Evolutionary conservation across 2,888 invertebrate genomes (phyloP).

Genomic region (Ophioninae sp.): DNA sequence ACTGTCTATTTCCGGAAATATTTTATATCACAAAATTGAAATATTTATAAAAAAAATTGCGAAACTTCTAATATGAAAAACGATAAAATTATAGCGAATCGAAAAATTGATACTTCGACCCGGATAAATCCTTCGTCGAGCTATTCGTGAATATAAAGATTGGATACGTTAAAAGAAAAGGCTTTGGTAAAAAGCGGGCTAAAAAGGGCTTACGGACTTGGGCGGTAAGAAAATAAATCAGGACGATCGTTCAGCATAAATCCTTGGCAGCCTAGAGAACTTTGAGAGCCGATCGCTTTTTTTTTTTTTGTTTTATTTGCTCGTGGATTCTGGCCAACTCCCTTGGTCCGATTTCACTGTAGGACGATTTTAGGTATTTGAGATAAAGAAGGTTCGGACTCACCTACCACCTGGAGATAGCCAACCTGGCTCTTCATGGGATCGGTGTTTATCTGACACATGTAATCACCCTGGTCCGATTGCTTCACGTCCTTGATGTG

Average conservation of each 20-base stretch:
- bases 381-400: slow-evolving; percentile 72
- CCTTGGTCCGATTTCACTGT: not conserved
- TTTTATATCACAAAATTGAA: not conserved
- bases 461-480: slow-evolving; percentile 91
- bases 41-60: not conserved
- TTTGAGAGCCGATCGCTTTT: not conserved
- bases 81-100: not conserved
- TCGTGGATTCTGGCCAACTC: not conserved
- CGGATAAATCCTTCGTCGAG: not conserved
- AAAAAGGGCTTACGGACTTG: not conserved
- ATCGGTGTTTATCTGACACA: slow-evolving; percentile 90
- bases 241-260: slow-evolving; percentile 7
- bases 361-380: slow-evolving; percentile 27
- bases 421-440: slow-evolving; percentile 89
- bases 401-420: slow-evolving; percentile 86
- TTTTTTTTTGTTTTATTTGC: not conserved
- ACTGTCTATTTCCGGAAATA: not conserved
- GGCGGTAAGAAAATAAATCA: slow-evolving; percentile 15
- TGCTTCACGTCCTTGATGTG: slow-evolving; percentile 91
- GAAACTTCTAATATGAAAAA: not conserved
- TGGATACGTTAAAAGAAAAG: not conserved
- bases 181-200: not conserved
- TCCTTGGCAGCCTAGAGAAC: slow-evolving; percentile 6
- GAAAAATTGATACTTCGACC: not conserved
- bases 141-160: not conserved